These are phyloP conservation scores for Trichomalopsis sarcophagae DNA, from an alignment of 1,140 invertebrate genomes.

Conservation along the genomic window DNA sequence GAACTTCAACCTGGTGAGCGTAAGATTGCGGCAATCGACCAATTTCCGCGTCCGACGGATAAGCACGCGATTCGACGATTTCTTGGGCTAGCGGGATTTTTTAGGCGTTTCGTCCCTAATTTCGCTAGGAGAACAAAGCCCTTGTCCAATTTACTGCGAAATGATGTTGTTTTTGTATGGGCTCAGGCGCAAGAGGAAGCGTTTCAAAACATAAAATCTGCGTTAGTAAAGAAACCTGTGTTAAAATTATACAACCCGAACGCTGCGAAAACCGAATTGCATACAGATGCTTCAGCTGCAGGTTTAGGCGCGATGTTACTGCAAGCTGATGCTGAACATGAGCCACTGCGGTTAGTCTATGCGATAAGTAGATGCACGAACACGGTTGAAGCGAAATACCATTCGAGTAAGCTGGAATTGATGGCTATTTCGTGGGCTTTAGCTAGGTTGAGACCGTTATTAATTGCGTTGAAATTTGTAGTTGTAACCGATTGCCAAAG, in stretches of 20 bases:
- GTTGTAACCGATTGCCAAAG: conserved; percentile 41
- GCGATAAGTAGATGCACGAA: not conserved
- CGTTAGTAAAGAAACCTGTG: conserved; percentile 29
- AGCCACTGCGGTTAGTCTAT: no score
- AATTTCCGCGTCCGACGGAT: conserved; percentile 5
- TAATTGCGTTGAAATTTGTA: conserved; percentile 45
- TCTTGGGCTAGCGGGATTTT: conserved; percentile 67
- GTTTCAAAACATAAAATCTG: conserved; percentile 17
- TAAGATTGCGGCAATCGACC: conserved; percentile 53
- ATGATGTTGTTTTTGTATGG: conserved; percentile 23
- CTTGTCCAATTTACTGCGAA: conserved; percentile 30
- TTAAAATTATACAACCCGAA: conserved; percentile 33
- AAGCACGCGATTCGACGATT: conserved; percentile 61
- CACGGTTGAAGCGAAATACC: conserved; percentile 13
- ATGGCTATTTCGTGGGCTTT: conserved; percentile 47
- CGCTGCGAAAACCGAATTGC: conserved; percentile 33
- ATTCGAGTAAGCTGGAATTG: conserved; percentile 52
- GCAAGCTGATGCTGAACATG: no score
- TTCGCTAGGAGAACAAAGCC: conserved; percentile 6
- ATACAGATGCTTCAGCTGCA: conserved; percentile 36
- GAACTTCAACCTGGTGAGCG: conserved; percentile 52
- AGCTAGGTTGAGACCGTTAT: conserved; percentile 25
- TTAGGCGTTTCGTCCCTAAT: conserved; percentile 59
- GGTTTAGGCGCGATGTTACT: no score
- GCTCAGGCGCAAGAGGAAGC: not conserved